A percentile compares a stretch with the other conserved stretches of the same genome.
Evolutionary conservation across 2,113 vertebrate genomes (phyloP).

Genomic region (Megatriorchis doriae): DNA sequence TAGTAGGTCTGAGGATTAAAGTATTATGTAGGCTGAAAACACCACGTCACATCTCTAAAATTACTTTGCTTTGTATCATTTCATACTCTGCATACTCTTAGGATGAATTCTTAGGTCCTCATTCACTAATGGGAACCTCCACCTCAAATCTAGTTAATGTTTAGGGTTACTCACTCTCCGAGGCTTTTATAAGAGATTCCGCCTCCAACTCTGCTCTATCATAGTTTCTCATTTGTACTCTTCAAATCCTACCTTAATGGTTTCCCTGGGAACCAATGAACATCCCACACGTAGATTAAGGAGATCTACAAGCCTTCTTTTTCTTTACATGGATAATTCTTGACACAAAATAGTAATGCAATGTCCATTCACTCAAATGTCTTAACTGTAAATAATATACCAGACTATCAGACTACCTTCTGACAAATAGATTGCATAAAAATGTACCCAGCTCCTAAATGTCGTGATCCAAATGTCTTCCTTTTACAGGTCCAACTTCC

Average conservation of each 20-base stretch:
- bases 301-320: neutral
- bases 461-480: neutral
- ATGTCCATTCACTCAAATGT: neutral
- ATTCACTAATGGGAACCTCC: neutral
- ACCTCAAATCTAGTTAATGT: neutral
- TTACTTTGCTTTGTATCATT: neutral
- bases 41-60: neutral
- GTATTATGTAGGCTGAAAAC: conserved; percentile 19
- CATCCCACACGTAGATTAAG: neutral
- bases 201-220: neutral
- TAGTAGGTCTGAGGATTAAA: conserved; percentile 22
- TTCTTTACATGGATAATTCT: neutral
- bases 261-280: neutral
- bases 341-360: neutral
- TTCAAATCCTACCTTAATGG: neutral
- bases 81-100: neutral
- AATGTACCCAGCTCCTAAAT: neutral
- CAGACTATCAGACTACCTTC: neutral
- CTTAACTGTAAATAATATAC: neutral
- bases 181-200: neutral
- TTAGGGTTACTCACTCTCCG: neutral
- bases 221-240: neutral
- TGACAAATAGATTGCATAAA: neutral
- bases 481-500: neutral
- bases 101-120: neutral